Conservation (phyloP, 2,888 invertebrate genomes). For the Lasioglossum malachurum region DNA sequence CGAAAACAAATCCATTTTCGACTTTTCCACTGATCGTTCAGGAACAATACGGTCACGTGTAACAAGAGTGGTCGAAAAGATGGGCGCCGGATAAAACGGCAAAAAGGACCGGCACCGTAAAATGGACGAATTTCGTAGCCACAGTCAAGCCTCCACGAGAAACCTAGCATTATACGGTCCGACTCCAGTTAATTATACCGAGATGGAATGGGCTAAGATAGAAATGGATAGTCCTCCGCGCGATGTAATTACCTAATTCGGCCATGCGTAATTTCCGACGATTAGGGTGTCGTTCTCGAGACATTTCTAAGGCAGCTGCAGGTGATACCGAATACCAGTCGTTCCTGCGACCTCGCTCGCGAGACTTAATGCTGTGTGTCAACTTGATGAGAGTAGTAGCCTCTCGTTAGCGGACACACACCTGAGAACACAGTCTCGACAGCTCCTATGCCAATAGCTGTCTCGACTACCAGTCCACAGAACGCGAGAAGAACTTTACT, state of each 20-base stretch:
- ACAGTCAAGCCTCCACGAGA: not conserved
- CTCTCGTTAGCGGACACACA: not conserved
- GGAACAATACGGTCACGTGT: not conserved
- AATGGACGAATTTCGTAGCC: constrained; percentile 4
- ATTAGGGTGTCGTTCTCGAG: constrained; percentile 75
- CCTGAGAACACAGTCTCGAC: not conserved
- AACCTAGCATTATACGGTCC: constrained; percentile 19
- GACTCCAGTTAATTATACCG: constrained; percentile 71
- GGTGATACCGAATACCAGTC: constrained; percentile 59
- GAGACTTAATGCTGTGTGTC: constrained; percentile 40
- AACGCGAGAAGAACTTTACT: constrained; percentile 1
- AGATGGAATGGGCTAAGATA: constrained; percentile 68
- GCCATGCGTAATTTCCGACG: constrained; percentile 72
- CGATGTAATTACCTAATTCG: constrained; percentile 76
- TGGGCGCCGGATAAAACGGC: not conserved
- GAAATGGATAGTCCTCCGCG: constrained; percentile 56
- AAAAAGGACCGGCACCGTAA: not conserved
- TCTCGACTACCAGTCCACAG: not conserved
- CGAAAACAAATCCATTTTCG: not conserved
- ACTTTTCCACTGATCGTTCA: not conserved
- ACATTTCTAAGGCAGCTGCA: constrained; percentile 67
- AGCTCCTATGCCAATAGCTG: not conserved
- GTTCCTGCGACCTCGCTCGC: constrained; percentile 43
- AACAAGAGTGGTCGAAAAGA: not conserved
- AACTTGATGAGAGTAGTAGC: not conserved